Conservation (phyloP, 2,888 invertebrate species). For the Herminia tarsipennalis region DNA sequence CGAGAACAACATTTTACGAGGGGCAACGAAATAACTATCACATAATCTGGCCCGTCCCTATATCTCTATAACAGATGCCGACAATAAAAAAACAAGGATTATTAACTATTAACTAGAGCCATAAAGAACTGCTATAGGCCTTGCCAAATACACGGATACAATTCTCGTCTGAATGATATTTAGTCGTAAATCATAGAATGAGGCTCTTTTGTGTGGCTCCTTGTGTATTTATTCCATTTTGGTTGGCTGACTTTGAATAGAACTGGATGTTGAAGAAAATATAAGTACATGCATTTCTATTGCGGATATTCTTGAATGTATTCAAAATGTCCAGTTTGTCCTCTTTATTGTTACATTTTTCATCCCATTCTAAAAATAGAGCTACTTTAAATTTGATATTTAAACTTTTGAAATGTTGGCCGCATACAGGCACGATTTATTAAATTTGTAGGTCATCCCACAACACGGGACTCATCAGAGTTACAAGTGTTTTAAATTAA, state of each 20-base stretch:
- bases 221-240: conserved; percentile 53
- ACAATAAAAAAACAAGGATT: conserved; percentile 36
- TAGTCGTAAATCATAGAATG: conserved; percentile 63
- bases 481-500: no score
- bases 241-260: conserved; percentile 50
- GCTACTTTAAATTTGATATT: no score
- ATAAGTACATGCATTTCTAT: conserved; percentile 37
- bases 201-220: conserved; percentile 43
- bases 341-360: conserved; percentile 1
- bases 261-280: conserved; percentile 44
- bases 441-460: no score
- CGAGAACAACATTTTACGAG: conserved; percentile 25
- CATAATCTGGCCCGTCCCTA: conserved; percentile 8
- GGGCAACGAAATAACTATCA: conserved; percentile 13
- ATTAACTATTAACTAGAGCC: conserved; percentile 41
- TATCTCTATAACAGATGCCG: conserved; percentile 13
- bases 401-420: no score
- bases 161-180: conserved; percentile 51
- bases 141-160: conserved; percentile 44
- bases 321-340: conserved; percentile 12
- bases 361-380: no score
- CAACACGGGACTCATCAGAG: no score
- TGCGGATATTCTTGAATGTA: conserved; percentile 11
- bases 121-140: conserved; percentile 32
- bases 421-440: no score